Conservation (phyloP, 1,140 invertebrate genomes). For the Mercenaria mercenaria region DNA sequence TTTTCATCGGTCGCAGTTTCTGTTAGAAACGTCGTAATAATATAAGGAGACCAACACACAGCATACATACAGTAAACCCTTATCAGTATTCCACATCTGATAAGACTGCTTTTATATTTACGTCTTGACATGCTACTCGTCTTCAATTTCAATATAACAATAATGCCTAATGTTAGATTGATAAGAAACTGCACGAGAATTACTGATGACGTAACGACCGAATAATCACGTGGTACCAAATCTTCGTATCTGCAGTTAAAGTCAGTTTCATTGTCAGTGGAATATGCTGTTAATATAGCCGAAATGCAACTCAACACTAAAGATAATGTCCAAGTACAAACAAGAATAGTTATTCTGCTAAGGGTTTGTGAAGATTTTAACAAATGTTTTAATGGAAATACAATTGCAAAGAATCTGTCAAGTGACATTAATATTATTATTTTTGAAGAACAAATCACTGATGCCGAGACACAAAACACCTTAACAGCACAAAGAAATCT, state of each 20-base stretch:
- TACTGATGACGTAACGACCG: not conserved
- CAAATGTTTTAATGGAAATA: not conserved
- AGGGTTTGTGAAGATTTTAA: not conserved
- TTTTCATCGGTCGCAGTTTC: not conserved
- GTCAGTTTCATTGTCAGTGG: too few relatives aligned
- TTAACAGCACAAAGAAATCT: too few relatives aligned
- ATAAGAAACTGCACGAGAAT: not conserved
- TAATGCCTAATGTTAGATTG: not conserved
- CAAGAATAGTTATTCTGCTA: not conserved
- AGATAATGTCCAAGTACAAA: not conserved
- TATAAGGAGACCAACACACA: not conserved
- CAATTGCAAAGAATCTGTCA: not conserved
- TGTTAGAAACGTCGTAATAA: not conserved
- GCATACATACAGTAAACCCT: not conserved
- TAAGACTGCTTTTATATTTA: not conserved
- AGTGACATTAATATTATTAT: not conserved
- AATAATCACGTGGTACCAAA: not conserved
- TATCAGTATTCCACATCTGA: not conserved
- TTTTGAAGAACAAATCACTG: not conserved
- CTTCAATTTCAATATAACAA: not conserved
- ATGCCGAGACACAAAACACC: not conserved
- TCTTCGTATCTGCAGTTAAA: not conserved
- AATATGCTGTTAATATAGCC: not conserved
- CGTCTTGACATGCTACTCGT: not conserved
- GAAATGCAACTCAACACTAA: not conserved